Conservation (phyloP, 1,140 invertebrate species). For the Chymomyza costata region DNA sequence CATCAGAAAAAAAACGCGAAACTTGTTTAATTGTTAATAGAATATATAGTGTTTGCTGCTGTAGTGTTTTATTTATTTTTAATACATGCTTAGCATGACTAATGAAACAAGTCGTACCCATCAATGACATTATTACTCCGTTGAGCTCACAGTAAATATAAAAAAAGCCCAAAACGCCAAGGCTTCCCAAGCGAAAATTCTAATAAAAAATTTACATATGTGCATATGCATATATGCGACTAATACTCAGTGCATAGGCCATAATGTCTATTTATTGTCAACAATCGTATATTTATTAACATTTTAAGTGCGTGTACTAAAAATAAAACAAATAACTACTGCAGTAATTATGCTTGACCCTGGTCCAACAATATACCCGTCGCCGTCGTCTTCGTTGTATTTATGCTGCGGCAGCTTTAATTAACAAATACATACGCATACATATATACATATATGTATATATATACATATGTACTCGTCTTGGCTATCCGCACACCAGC, state of each 20-base stretch:
- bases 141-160: conserved; percentile 30
- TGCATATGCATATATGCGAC: conserved; percentile 13
- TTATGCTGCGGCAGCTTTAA: conserved; percentile 30
- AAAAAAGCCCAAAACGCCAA: conserved; percentile 35
- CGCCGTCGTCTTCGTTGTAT: conserved; percentile 31
- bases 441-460: too few relatives aligned
- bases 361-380: conserved; percentile 59
- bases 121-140: conserved; percentile 22
- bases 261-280: conserved; percentile 35
- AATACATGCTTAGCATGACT: conserved; percentile 57
- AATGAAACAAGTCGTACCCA: conserved; percentile 38
- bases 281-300: conserved; percentile 47
- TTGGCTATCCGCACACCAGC: neutral
- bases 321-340: conserved; percentile 15
- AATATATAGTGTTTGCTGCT: conserved; percentile 5
- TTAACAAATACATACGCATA: conserved; percentile 38
- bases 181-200: conserved; percentile 25
- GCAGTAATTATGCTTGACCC: conserved; percentile 69
- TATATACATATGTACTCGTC: too few relatives aligned
- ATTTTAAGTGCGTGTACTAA: conserved; percentile 49
- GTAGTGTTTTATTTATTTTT: conserved; percentile 42
- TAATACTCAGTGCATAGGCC: conserved; percentile 3
- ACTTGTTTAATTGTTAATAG: conserved; percentile 16
- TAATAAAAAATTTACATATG: conserved; percentile 10
- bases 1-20: conserved; percentile 25